Conservation (phyloP, 2,113 vertebrate genomes). For the Drymodes brunneopygia region DNA sequence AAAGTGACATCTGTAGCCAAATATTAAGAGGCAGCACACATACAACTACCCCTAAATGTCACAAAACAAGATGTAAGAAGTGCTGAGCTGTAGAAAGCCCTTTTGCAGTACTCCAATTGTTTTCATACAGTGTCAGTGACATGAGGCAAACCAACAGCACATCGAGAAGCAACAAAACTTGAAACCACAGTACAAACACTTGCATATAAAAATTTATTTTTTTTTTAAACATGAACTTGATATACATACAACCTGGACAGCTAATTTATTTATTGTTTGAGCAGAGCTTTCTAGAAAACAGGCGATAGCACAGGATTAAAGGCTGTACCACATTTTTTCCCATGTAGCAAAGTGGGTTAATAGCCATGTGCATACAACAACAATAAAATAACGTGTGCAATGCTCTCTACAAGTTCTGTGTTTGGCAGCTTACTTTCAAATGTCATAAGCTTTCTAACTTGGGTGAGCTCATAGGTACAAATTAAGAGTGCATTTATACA, state of each 20-base stretch:
- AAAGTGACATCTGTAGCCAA: not conserved
- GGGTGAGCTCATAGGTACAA: not conserved
- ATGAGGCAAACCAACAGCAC: not conserved
- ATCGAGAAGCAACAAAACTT: not conserved
- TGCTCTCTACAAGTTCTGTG: not conserved
- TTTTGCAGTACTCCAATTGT: not conserved
- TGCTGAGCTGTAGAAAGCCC: not conserved
- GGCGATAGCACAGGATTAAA: not conserved
- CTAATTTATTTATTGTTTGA: not conserved
- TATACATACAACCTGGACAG: not conserved
- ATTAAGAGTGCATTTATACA: not conserved
- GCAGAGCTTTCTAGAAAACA: not conserved
- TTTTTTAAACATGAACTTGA: not conserved
- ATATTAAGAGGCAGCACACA: not conserved
- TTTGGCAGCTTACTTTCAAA: not conserved
- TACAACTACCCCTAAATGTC: not conserved
- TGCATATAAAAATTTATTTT: constrained; percentile 58
- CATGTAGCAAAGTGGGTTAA: not conserved
- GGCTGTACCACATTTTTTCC: not conserved
- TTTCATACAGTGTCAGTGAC: not conserved
- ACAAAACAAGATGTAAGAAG: not conserved
- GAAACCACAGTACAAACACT: not conserved
- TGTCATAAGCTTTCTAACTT: not conserved
- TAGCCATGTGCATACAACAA: not conserved
- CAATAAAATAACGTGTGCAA: not conserved